Conservation (phyloP, 1,140 invertebrate species). For the Lasioglossum baleicum region DNA sequence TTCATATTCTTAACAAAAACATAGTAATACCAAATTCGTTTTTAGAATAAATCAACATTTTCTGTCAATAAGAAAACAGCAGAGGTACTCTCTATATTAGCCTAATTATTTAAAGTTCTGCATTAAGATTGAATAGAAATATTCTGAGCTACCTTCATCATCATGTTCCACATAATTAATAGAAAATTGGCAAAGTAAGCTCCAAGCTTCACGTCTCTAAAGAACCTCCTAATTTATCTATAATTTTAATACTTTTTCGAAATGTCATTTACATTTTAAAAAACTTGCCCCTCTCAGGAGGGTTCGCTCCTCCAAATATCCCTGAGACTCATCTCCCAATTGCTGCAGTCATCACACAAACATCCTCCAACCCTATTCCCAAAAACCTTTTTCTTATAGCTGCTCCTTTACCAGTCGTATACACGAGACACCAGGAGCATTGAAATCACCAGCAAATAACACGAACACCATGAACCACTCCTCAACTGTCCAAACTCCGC, state of each 20-base stretch:
- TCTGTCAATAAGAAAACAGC: too few species aligned
- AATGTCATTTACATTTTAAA: background rate
- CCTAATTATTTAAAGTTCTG: too few species aligned
- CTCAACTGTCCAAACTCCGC: too few species aligned
- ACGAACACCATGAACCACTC: background rate
- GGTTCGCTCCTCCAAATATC: background rate
- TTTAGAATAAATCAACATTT: too few species aligned
- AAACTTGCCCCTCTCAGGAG: background rate
- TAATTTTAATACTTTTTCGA: background rate
- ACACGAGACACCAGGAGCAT: background rate
- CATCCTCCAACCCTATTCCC: too few species aligned
- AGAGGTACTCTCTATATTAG: too few species aligned
- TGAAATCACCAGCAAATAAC: background rate
- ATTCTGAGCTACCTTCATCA: background rate
- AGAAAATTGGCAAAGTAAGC: constrained; percentile 1
- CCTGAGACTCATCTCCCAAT: background rate
- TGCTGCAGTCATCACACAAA: background rate
- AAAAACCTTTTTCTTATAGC: background rate
- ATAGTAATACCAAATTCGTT: too few species aligned
- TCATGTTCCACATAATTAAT: background rate
- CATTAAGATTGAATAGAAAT: too few species aligned
- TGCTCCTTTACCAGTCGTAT: background rate
- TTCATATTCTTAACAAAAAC: too few species aligned
- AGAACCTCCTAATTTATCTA: background rate
- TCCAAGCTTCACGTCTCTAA: background rate